Base-by-base conservation (phyloP, 1,140 invertebrate species). In the Dendroctonus ponderosae region DNA sequence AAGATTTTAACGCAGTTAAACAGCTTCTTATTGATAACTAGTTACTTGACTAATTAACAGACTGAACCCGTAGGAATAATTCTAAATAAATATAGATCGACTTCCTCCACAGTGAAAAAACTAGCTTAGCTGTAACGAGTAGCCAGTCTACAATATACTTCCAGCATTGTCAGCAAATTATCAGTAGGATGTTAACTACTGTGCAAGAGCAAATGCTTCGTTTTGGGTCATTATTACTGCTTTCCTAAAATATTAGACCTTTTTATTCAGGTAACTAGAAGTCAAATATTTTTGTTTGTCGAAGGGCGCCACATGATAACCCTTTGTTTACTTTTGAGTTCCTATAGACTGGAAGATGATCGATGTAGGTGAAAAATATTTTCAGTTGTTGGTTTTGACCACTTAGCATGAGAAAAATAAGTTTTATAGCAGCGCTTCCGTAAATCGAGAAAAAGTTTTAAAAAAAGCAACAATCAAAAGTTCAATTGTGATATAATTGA, bases 231-330 rank as follows among this genome's bases (percentile, higher is more conserved):
- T 65, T 56, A 65, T 65, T 57, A 65, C 8, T 65, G 54, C 57
- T 65, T 64, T 50, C 43, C 6, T 65, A 57, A 65, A 57, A 57
- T 57, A 48, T 65, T 65, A 57, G 43, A 57, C 7, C 61, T 41
- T 63, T 62, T 65, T 57, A 57, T 65, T 50, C 44, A 49, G 62
- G 26, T 57, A 65, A 65, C 52, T 5, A 50, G 42, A 57, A 41
- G 42, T 7, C 40, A 65, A 65, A 65, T 65, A 65, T 65, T 65
- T 48, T 56, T 65, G 53, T 65, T 65, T 65, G 38, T 9, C 54
- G 52, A 57, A 15, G 62, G 62, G 62, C 62, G 62, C 62, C 62
- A 65, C 53, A 61, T 26, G 56, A 58, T 58, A 58, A 44, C 56
- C 56, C 56, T 58, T 58, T 58, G 56, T 58, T 58, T 58, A 43